Evolutionary conservation across 2,797 vertebrate genomes (phyloP).

Genomic region (Anguilla pacifica): DNA sequence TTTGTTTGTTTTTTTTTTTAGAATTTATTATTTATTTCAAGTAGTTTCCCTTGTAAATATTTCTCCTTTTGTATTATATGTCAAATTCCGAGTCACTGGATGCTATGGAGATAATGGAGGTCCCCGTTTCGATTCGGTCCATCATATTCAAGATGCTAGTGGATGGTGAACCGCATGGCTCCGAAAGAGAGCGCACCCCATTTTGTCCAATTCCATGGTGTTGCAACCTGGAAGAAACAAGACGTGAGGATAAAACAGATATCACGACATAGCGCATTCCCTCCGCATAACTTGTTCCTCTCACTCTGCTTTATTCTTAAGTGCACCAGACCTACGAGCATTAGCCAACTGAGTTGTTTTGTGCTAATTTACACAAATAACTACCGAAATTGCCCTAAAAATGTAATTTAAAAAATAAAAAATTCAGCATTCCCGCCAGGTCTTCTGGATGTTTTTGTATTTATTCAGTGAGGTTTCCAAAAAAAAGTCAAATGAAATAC

Average conservation of each 20-base stretch:
- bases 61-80: constrained; percentile 70
- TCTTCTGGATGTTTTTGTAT: no score
- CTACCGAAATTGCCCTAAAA: neutral
- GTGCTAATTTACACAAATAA: neutral
- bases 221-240: constrained; percentile 71
- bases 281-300: neutral
- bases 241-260: neutral
- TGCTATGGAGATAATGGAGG: constrained; percentile 81
- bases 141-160: constrained; percentile 81
- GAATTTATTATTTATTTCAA: constrained; percentile 33
- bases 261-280: neutral
- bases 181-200: constrained; percentile 77
- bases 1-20: constrained; percentile 20
- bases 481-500: neutral
- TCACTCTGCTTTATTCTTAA: neutral
- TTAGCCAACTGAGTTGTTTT: neutral
- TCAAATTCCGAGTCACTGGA: constrained; percentile 84
- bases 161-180: constrained; percentile 78
- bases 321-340: neutral
- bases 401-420: neutral
- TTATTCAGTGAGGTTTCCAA: neutral
- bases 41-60: constrained; percentile 55
- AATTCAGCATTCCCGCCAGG: neutral
- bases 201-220: constrained; percentile 79
- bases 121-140: constrained; percentile 78